Base-by-base conservation (phyloP, 2,113 vertebrate genomes). In the Odocoileus hemionus region DNA sequence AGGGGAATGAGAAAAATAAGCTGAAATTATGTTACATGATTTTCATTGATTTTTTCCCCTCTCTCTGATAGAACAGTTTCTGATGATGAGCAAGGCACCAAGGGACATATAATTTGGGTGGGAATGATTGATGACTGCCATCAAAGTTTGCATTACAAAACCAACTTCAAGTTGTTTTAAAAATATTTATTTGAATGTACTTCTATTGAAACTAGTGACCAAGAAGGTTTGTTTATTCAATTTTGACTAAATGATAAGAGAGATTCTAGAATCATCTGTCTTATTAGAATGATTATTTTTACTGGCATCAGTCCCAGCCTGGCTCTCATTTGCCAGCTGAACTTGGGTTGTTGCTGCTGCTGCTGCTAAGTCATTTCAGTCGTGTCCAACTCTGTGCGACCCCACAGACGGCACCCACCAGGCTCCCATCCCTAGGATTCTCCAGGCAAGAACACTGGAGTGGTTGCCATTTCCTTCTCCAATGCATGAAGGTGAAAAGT, bases 81-180 rank as follows among this genome's bases (percentile, higher is more conserved):
- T 47, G 45, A 74, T 64, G 6, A 93, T 45, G 45, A 33, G 2
- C 8, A 57, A 79, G 36, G 2, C 2, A 79, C 13, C 4, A 33
- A 83, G 23, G 2, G 10, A 58, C 6, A 43, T 21, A 21, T 11
- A 6, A 11, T 1, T 61, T 11, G 15, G 28, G 3, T 23, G 25
- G 11, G 1, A 11, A 2, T 39, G 7, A 76, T 36, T 17, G 14
- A 54, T 79, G 52, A 23, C 13, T 45, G 6, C 6, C 17, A 60
- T 7, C n/a, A 43, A 91, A 67, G 33, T 92, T 13, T 82, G 3
- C 21, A 76, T 85, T 76, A 67, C n/a, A 70, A 93, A 88, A 91
- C 55, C 45, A 91, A 95, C 55, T 94, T 93, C 82, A 92, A 91
- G 50, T 94, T 94, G 47, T 88, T 95, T 19, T 86, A n/a, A 95